Base-by-base conservation (phyloP, 1,140 invertebrate species). In the Megalopta genalis region DNA sequence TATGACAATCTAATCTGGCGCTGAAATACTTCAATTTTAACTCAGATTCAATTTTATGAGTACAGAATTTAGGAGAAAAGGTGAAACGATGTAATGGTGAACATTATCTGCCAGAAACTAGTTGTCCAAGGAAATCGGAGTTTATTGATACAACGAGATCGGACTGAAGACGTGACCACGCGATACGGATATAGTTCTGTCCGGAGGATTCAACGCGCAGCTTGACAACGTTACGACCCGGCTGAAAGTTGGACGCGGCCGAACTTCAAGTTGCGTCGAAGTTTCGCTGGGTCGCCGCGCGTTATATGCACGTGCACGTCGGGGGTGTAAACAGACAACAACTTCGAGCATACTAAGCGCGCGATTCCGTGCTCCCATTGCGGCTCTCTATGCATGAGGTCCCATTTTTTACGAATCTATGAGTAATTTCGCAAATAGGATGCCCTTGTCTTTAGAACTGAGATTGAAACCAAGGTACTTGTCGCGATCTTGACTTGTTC, bases 261-360 rank as follows among this genome's bases (percentile, higher is more conserved):
- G 72, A 83, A 80, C 64, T 83, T 81, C 60, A 79, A 86, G 75
- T 79, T 86, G 52, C 70, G 23, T 68, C 72, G 37, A 74, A 83
- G 70, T 86, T 86, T 65, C 69, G 62, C 64, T 39, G 52, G 25
- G 52, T 82, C 80, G 46, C 54, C 79, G n/a, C 80, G 37, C 37
- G 69, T 80, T 83, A 63, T 57, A 37, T 70, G 67, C 57, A 80
- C 66, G 69, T 65, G 77, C 62, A 64, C 18, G 37, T 18, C 14
- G 42, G 18, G 57, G n/a, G 39, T 80, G 66, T 64, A 64, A 70
- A 81, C 75, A 72, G 39, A 66, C n/a, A 27, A n/a, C 67, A 79
- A 63, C 14, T 68, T 60, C 32, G 25, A 62, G 59, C 52, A 69
- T 69, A 21, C 73, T 63, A 63, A 80, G 59, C 18, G 10, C 57